Evolutionary conservation across 1,140 invertebrate species (phyloP), one percentile per base, ranked within the genome.

Genomic region (Lasioglossum albipes): DNA sequence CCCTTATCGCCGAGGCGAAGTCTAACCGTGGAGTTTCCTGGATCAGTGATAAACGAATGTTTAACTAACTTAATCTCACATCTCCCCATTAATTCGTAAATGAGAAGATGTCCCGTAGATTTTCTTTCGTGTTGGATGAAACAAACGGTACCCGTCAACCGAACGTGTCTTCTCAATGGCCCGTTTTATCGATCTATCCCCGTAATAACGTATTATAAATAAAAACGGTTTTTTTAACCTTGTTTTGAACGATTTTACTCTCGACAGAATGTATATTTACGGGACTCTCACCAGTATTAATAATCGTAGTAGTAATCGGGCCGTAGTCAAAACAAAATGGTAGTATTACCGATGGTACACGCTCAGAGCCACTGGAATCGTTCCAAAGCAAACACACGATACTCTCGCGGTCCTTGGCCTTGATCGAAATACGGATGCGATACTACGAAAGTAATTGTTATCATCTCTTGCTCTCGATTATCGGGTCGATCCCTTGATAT

Each of bases 181-280:
- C 49, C 22, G 27, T 36, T 57, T 57, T 71, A 71, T 57, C 22
- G 27, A 22, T 71, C 27, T 54, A 71, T 54, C 52, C n/a, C 27
- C 18, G 52, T 27, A 62, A 45, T 74, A 22, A 73, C 10, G 2
- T n/a, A 54, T 31, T 79, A n/a, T 65, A 45, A 71, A 71, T 75
- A 41, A 18, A 80, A 22, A 31, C 31, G 7, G 49, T 20, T 41
- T 64, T 36, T 65, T 65, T 41, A 65, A 65, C 31, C 62, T 41
- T 65, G 13, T 65, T 65, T 65, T 41, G 27, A 65, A 18, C 62
- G 31, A 41, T 41, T 41, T 41, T 20, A 41, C 36, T 65, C 31
- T 20, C 36, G 27, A 64, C 27, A 36, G 31, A 36, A 36, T 64
- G 18, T 20, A 65, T 65, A 41, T 20, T 36, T 65, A 41, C 13